Evolutionary conservation across 2,888 invertebrate genomes (phyloP), one percentile per base, ranked within the genome.

Genomic region (Agonum fuliginosum): DNA sequence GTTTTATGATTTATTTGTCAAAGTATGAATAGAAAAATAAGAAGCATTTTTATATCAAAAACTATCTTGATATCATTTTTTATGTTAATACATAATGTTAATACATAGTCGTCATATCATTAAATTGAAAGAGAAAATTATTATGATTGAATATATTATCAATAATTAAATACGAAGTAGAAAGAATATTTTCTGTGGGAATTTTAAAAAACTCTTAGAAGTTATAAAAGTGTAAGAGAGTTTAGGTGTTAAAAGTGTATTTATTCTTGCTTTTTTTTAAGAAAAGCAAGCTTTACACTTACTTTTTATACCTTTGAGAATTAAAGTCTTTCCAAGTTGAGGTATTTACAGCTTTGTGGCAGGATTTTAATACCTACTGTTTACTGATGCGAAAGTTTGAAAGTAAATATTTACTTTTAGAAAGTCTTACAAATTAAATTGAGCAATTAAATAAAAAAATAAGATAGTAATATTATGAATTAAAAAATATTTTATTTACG

Each of bases 351-450:
- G 19, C 12, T 41, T 43, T 22, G 67, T 67, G 67, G 67, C 19
- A 6, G 5, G 22, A 67, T 22, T 37, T 67, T 41, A 67, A 67
- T 67, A 19, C 8, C 30, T n/a, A n/a, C n/a, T n/a, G n/a, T n/a
- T n/a, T n/a, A n/a, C n/a, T n/a, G 6, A 17, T 24, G 62, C 14
- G 12, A 30, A 62, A 62, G 19, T 62, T 62, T 34, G 30, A 30
- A 62, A 34, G 34, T 19, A 62, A 62, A 62, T 62, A 62, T 62
- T 62, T 62, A 34, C n/a, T 62, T 62, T 62, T 8, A 62, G 6
- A 30, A 62, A 14, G 30, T 34, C 34, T 19, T 62, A 20, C n/a
- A 6, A 34, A 34, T 51, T 51, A 19, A 51, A 10, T 51, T 51
- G 14, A 8, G 3, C 10, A 51, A 51, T 0, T 10, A 51, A 51